Evolutionary conservation across 2,113 vertebrate species (phyloP), one percentile per base, ranked within the genome.

Genomic region (Neolamprologus caudopunctatus): DNA sequence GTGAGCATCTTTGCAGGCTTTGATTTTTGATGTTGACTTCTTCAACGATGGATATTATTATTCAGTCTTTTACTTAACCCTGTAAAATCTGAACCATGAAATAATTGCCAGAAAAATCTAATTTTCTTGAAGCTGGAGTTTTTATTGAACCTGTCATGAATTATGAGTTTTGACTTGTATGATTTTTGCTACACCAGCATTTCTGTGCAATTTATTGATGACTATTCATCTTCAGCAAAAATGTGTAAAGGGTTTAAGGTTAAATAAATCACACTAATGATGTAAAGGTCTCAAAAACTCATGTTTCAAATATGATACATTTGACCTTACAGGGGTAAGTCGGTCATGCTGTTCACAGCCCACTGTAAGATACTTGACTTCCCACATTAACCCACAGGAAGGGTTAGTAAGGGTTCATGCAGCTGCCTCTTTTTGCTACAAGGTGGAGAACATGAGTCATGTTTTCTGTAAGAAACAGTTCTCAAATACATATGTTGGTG

Each of bases 381-480:
- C 19, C 21, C 4, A 50, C 19, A 88, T 51, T 17, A 83, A 40
- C 61, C 21, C 40, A 28, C 40, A 28, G 21, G 37, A 50, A 75
- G 2, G 31, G 81, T 84, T n/a, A 9, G 21, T 68, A 33, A 42
- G 13, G 7, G 37, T 81, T 16, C 24, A 31, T 79, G 90, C 26
- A 71, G 50, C 0, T 86, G 35, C 85, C 6, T 75, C 51, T 33
- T 86, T 83, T 81, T 33, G 61, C 91, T 91, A 94, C 88, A 83
- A 75, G 92, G 85, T 33, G 91, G 93, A 53, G 88, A 50, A 53
- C 54, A 31, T 4, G 88, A 88, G 86, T 71, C 37, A 26, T 21
- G 3, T 78, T 86, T 83, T 51, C 13, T 86, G 7, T 53, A 16
- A 26, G 28, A 28, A 79, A 42, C 66, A 8, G 51, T n/a, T 3